A percentile compares a stretch with the other conserved stretches of the same genome.
Evolutionary conservation across 2,888 invertebrate species (phyloP).

Genomic region (Caenorhabditis angaria): DNA sequence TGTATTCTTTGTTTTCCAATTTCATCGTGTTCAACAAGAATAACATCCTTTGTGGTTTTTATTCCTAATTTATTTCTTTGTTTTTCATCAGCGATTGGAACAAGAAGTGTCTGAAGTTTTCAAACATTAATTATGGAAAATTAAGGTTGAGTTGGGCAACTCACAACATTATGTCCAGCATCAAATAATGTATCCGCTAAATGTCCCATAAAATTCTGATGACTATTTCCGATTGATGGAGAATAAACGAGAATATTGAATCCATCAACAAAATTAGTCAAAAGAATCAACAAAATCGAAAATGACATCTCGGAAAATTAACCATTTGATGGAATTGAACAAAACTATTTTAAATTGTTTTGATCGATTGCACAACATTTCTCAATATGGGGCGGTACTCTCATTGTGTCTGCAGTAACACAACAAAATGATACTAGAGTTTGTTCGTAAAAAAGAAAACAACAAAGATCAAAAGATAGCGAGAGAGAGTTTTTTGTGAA

Average conservation of each 20-base stretch:
- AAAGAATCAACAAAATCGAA: not conserved
- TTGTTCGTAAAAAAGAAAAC: no score
- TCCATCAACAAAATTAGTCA: not conserved
- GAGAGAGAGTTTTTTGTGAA: no score
- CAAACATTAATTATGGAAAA: not conserved
- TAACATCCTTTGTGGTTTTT: slow-evolving; percentile 16
- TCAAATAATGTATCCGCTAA: slow-evolving; percentile 36
- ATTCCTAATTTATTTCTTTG: not conserved
- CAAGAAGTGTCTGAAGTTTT: slow-evolving; percentile 20
- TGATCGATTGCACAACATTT: no score
- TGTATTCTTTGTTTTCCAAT: slow-evolving; percentile 13
- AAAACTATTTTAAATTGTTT: no score
- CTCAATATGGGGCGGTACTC: no score
- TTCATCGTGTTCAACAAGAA: slow-evolving; percentile 28
- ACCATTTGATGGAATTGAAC: no score
- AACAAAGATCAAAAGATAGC: no score
- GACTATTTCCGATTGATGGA: slow-evolving; percentile 33
- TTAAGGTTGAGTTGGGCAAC: no score
- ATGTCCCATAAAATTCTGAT: slow-evolving; percentile 43
- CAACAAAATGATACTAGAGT: no score
- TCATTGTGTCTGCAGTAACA: no score
- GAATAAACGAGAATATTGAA: slow-evolving; percentile 41
- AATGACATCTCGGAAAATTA: no score
- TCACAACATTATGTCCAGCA: slow-evolving; percentile 34
- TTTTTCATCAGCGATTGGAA: not conserved